phyloP scores from a whole-genome alignment of 2,888 invertebrate species.

The Chelonus formosanus region DNA sequence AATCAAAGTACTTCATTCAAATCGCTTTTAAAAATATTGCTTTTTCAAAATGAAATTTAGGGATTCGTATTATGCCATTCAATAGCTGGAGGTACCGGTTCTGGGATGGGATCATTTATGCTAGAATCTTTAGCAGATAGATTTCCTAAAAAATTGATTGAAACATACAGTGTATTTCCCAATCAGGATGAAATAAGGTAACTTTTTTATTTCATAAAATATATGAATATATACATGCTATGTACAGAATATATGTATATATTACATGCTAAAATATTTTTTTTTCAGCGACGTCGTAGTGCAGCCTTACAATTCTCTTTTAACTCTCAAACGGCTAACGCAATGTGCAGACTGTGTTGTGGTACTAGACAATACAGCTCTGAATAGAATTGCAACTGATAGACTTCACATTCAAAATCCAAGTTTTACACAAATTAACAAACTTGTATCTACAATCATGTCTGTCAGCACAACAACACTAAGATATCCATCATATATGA shows the following conservation, averaged over 20 bases:
- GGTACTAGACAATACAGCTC: constrained; percentile 96
- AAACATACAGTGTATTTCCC: constrained; percentile 99
- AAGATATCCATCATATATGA: constrained; percentile 98
- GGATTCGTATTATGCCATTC: constrained; percentile 99
- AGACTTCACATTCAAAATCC: constrained; percentile 95
- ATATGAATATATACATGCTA: neutral
- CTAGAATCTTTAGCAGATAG: constrained; percentile 88
- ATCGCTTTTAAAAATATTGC: constrained; percentile 34
- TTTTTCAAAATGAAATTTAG: constrained; percentile 59
- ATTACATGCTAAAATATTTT: constrained; percentile 3
- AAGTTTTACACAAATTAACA: constrained; percentile 96
- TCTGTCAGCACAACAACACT: constrained; percentile 96
- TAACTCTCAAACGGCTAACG: constrained; percentile 92
- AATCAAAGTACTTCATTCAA: constrained; percentile 16
- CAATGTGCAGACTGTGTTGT: constrained; percentile 97
- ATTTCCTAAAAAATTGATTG: constrained; percentile 96
- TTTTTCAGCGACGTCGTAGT: constrained; percentile 89
- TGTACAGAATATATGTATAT: too few species aligned
- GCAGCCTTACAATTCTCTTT: constrained; percentile 94
- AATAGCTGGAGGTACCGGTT: constrained; percentile 99
- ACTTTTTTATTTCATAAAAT: constrained; percentile 14
- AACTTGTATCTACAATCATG: constrained; percentile 98
- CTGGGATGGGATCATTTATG: constrained; percentile 98
- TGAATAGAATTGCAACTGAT: constrained; percentile 93
- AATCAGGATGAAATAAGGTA: constrained; percentile 94